These are phyloP conservation scores for Drosophila paucipuncta DNA, from an alignment of 2,888 invertebrate genomes.

Conservation along the genomic window DNA sequence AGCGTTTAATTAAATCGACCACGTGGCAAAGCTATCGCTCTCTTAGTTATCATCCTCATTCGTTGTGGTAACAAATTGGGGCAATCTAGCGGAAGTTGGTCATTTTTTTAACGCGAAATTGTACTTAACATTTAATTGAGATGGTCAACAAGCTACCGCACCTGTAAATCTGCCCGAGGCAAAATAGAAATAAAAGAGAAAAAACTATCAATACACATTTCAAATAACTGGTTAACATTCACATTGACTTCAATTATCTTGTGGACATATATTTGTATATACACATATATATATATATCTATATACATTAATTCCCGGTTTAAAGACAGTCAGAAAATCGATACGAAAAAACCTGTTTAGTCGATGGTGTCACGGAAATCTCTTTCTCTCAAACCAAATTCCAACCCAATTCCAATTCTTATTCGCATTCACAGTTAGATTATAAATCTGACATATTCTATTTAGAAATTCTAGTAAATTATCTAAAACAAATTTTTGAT, in stretches of 20 bases:
- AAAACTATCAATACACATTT: conserved; percentile 3
- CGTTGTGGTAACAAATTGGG: conserved; percentile 36
- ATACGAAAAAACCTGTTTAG: conserved; percentile 13
- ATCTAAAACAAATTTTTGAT: not conserved
- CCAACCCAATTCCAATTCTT: not conserved
- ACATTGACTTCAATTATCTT: not conserved
- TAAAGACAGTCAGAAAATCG: conserved; percentile 4
- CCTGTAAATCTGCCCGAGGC: conserved; percentile 5
- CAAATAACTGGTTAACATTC: conserved; percentile 14
- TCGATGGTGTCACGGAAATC: conserved; percentile 10
- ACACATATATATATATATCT: not conserved
- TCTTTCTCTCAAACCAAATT: conserved; percentile 1
- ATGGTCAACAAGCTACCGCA: conserved; percentile 8
- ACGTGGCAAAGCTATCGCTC: conserved; percentile 49
- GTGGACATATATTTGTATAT: not conserved
- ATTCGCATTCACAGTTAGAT: not conserved
- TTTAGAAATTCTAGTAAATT: not conserved
- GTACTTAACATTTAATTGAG: conserved; percentile 19
- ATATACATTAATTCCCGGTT: conserved; percentile 2
- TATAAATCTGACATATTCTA: not conserved
- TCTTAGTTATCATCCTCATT: conserved; percentile 14
- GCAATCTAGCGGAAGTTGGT: conserved; percentile 61
- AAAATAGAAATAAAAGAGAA: not conserved
- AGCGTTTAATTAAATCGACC: conserved; percentile 37
- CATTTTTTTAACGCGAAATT: conserved; percentile 66